phyloP scores from a whole-genome alignment of 2,797 vertebrate species.

The Etheostoma nigrum region DNA sequence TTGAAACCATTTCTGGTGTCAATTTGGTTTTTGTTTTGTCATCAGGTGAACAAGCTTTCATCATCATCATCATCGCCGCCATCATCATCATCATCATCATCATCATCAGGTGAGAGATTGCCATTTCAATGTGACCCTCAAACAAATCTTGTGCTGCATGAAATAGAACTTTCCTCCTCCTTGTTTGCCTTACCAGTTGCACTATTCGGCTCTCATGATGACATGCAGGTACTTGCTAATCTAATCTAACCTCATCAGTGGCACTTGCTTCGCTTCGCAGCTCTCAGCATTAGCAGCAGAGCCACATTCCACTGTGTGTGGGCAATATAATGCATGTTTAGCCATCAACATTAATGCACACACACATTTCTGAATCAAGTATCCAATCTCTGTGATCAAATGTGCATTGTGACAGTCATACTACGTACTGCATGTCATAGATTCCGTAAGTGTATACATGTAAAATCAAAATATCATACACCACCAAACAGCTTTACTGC shows the following conservation, averaged over 20 bases:
- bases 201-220: neutral
- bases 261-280: neutral
- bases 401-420: neutral
- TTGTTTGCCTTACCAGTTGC: neutral
- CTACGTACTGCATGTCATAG: neutral
- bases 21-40: too few species aligned
- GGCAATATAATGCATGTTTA: neutral
- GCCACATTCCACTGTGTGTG: neutral
- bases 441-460: neutral
- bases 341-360: neutral
- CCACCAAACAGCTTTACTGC: neutral
- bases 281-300: neutral
- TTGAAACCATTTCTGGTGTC: neutral
- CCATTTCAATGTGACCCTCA: neutral
- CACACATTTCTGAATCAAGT: neutral
- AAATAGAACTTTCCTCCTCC: neutral
- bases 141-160: neutral
- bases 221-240: neutral
- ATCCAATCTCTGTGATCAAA: neutral
- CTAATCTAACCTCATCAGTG: neutral
- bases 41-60: neutral
- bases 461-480: neutral
- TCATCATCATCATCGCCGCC: neutral
- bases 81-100: neutral
- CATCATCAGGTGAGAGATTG: neutral